Evolutionary conservation across 2,113 vertebrate species (phyloP).

Genomic region (Scortum barcoo): DNA sequence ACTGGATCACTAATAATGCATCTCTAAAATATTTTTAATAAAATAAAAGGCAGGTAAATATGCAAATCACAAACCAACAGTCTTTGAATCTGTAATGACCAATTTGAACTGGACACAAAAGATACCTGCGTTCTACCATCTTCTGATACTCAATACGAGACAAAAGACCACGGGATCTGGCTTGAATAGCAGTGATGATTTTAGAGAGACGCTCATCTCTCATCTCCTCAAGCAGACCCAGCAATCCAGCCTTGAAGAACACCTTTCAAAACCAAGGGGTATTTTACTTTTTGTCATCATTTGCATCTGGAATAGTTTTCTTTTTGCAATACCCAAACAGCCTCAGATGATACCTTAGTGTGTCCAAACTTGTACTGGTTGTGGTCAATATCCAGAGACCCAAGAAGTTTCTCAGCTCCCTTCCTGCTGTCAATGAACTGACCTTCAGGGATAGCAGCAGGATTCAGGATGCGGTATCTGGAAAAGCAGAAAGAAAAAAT

Average conservation of each 20-base stretch:
- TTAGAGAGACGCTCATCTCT: constrained; percentile 90
- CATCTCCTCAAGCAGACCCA: constrained; percentile 93
- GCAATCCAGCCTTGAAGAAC: constrained; percentile 89
- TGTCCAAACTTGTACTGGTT: constrained; percentile 90
- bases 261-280: constrained; percentile 59
- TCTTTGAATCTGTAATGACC: not conserved
- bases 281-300: not conserved
- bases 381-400: constrained; percentile 88
- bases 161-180: constrained; percentile 89
- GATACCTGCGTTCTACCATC: constrained; percentile 90
- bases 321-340: not conserved
- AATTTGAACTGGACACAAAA: not conserved
- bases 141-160: constrained; percentile 91
- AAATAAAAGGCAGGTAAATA: not conserved
- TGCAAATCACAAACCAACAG: constrained; percentile 2
- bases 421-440: constrained; percentile 96
- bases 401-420: constrained; percentile 86
- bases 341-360: constrained; percentile 84
- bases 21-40: constrained; percentile 83
- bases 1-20: constrained; percentile 90
- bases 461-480: constrained; percentile 83
- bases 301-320: not conserved
- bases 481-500: not conserved
- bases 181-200: constrained; percentile 91
- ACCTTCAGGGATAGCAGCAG: constrained; percentile 79